Conservation (phyloP, 2,888 invertebrate genomes). For the Halictus ligatus region DNA sequence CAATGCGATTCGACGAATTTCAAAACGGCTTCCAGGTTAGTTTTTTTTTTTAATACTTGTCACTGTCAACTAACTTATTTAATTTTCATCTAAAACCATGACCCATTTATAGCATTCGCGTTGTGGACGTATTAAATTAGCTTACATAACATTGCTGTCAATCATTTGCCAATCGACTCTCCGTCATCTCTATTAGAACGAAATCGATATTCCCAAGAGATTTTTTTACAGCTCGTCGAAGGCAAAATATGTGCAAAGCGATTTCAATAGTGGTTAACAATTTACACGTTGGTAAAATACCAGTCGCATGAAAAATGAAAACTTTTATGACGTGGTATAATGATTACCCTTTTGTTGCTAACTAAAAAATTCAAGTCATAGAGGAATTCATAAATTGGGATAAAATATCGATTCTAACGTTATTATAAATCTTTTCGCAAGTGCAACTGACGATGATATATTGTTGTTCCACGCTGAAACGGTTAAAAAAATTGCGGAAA, state of each 20-base stretch:
- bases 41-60: not conserved
- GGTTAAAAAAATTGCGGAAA: no score
- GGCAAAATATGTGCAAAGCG: not conserved
- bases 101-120: not conserved
- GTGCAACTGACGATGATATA: not conserved
- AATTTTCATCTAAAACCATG: not conserved
- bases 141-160: slow-evolving; percentile 7
- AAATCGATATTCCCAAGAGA: not conserved
- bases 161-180: slow-evolving; percentile 2
- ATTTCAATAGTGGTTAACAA: not conserved
- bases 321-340: not conserved
- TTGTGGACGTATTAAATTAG: slow-evolving; percentile 3
- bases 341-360: not conserved
- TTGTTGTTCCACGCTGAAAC: not conserved
- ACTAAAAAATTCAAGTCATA: not conserved
- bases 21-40: not conserved
- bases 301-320: not conserved
- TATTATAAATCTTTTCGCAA: not conserved
- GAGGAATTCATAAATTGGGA: not conserved
- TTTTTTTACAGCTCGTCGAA: not conserved
- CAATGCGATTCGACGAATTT: not conserved
- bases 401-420: not conserved
- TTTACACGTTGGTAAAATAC: not conserved
- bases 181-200: not conserved
- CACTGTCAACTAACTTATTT: not conserved